Conservation (phyloP, 2,888 invertebrate genomes). For the Xestobium rufovillosum region DNA sequence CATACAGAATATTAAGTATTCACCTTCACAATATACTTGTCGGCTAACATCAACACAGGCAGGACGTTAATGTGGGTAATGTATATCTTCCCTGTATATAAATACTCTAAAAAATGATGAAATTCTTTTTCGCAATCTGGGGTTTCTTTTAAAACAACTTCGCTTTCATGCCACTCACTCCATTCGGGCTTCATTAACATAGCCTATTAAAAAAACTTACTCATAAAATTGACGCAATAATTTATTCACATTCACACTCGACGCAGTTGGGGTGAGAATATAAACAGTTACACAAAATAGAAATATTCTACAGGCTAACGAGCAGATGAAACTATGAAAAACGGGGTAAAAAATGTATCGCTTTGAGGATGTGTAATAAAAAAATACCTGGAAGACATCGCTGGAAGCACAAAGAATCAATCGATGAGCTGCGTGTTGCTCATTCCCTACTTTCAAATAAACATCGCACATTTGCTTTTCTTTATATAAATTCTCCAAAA, state of each 20-base stretch:
- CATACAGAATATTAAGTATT: no score
- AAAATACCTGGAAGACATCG: slow-evolving; percentile 82
- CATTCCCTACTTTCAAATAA: slow-evolving; percentile 71
- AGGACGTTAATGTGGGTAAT: slow-evolving; percentile 79
- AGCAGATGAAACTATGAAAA: not conserved
- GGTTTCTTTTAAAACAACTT: slow-evolving; percentile 79
- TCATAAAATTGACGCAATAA: slow-evolving; percentile 6
- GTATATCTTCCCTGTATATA: slow-evolving; percentile 86
- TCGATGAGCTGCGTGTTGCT: slow-evolving; percentile 80
- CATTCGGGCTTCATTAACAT: slow-evolving; percentile 93
- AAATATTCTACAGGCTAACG: not conserved
- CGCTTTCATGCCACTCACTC: slow-evolving; percentile 81
- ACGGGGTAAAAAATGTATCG: slow-evolving; percentile 12
- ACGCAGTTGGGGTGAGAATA: no score
- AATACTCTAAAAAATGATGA: slow-evolving; percentile 74
- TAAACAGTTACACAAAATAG: not conserved
- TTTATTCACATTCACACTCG: not conserved
- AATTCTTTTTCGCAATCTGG: slow-evolving; percentile 78
- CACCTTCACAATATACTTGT: slow-evolving; percentile 92
- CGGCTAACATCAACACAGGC: slow-evolving; percentile 81
- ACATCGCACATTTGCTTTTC: slow-evolving; percentile 88
- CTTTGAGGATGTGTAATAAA: slow-evolving; percentile 10
- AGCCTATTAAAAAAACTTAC: slow-evolving; percentile 48
- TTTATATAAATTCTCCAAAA: slow-evolving; percentile 75
- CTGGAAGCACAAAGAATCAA: slow-evolving; percentile 89